Evolutionary conservation across 2,113 vertebrate species (phyloP).

Genomic region (Menidia beryllina): DNA sequence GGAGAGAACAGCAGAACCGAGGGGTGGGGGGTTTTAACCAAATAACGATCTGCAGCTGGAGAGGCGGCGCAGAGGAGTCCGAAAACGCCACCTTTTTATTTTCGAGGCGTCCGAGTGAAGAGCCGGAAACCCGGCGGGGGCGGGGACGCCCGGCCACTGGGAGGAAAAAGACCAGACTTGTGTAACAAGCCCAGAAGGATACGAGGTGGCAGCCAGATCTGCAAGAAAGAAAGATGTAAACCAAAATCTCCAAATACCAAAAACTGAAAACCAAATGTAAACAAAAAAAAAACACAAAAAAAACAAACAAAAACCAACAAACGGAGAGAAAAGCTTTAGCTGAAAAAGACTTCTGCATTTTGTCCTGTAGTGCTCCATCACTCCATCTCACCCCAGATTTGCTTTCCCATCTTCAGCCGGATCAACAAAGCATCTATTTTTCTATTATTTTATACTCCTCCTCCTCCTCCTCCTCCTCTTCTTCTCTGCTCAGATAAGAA

Average conservation of each 20-base stretch:
- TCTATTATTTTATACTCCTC: slow-evolving; percentile 53
- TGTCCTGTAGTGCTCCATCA: slow-evolving; percentile 69
- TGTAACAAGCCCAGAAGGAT: slow-evolving; percentile 55
- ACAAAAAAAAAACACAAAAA: slow-evolving; percentile 38
- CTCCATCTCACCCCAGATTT: slow-evolving; percentile 54
- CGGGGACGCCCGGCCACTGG: slow-evolving; percentile 68
- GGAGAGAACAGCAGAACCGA: slow-evolving; percentile 74
- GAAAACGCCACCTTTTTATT: no score
- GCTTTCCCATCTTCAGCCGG: slow-evolving; percentile 20
- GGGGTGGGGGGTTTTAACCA: slow-evolving; percentile 76
- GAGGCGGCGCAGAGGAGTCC: slow-evolving; percentile 65
- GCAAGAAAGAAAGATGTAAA: slow-evolving; percentile 59
- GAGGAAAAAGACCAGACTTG: slow-evolving; percentile 70
- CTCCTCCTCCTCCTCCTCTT: slow-evolving; percentile 4
- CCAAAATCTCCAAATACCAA: slow-evolving; percentile 85
- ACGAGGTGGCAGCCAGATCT: slow-evolving; percentile 63
- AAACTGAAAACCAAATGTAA: slow-evolving; percentile 86
- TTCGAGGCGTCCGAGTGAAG: no score
- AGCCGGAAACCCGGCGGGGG: slow-evolving; percentile 65
- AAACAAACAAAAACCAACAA: slow-evolving; percentile 51
- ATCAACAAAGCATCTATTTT: slow-evolving; percentile 51
- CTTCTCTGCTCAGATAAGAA: no score
- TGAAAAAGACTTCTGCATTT: slow-evolving; percentile 75
- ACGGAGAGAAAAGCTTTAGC: slow-evolving; percentile 87
- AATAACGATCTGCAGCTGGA: slow-evolving; percentile 74